These are phyloP conservation scores for Liparis tanakae DNA, from an alignment of 2,797 vertebrate genomes.

Conservation along the genomic window DNA sequence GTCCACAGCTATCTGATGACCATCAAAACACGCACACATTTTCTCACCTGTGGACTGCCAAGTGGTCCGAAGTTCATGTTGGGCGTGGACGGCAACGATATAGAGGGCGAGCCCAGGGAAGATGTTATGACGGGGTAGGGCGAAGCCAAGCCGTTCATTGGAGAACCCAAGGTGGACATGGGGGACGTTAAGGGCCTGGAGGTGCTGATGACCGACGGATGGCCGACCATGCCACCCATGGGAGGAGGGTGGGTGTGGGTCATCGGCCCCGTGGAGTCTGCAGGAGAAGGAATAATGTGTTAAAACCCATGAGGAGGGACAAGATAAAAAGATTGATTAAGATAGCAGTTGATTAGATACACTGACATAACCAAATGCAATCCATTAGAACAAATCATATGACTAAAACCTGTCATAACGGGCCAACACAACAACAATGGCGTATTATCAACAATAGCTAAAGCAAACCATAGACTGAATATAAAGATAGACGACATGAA, in stretches of 20 bases:
- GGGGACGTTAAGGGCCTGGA: constrained; percentile 83
- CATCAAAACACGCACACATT: constrained; percentile 7
- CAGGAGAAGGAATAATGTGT: constrained; percentile 17
- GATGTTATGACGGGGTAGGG: constrained; percentile 91
- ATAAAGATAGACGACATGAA: background rate
- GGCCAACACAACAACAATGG: background rate
- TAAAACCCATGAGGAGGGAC: constrained; percentile 1
- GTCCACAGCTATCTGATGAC: background rate
- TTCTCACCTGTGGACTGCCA: constrained; percentile 87
- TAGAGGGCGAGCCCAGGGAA: constrained; percentile 85
- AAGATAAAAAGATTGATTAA: background rate
- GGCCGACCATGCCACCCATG: constrained; percentile 86
- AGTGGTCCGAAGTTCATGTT: constrained; percentile 87
- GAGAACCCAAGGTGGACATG: constrained; percentile 83
- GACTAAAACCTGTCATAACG: background rate
- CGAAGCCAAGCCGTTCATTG: constrained; percentile 85
- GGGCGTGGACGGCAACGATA: constrained; percentile 85
- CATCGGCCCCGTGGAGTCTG: constrained; percentile 85
- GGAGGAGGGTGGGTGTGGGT: constrained; percentile 80
- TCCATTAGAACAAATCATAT: background rate
- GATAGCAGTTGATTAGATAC: background rate
- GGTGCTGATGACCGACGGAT: constrained; percentile 88
- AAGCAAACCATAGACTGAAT: background rate
- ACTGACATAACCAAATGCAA: background rate
- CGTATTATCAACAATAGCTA: background rate